A percentile compares a stretch with the other conserved stretches of the same genome.
Conservation (phyloP, 2,113 vertebrate species). For the Myrmecobius fasciatus region DNA sequence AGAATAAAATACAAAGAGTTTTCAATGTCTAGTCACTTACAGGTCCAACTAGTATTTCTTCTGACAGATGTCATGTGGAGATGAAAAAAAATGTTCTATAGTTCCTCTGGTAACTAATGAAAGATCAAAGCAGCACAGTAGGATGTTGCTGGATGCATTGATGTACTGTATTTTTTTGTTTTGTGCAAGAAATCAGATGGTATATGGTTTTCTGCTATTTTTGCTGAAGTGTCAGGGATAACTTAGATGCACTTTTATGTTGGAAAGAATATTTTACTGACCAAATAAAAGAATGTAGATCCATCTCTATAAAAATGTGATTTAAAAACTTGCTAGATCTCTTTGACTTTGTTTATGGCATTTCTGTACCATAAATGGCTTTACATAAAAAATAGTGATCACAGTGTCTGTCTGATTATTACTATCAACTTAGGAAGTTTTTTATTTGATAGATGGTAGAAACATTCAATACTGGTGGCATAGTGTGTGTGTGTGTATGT, state of each 20-base stretch:
- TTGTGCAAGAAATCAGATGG: background rate
- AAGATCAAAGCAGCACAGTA: constrained; percentile 5
- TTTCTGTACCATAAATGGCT: background rate
- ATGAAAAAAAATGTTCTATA: background rate
- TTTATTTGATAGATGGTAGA: background rate
- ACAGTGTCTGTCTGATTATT: background rate
- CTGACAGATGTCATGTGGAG: background rate
- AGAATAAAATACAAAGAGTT: background rate
- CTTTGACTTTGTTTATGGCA: background rate
- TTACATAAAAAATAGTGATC: background rate
- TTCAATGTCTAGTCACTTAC: background rate
- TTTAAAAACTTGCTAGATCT: background rate
- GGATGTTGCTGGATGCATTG: background rate
- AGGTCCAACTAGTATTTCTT: background rate
- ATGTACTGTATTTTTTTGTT: background rate
- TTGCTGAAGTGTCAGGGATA: background rate
- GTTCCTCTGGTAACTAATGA: background rate
- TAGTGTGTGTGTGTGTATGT: background rate
- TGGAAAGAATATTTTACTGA: background rate
- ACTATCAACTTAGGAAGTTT: background rate
- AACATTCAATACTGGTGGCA: background rate
- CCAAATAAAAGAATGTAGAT: background rate
- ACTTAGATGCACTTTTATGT: background rate
- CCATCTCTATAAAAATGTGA: background rate
- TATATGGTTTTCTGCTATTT: background rate